Percentiles rank a stretch among this genome's conserved stretches.
These are phyloP conservation scores for Cochlearius cochlearius DNA, from an alignment of 2,113 vertebrate species.

Conservation along the genomic window DNA sequence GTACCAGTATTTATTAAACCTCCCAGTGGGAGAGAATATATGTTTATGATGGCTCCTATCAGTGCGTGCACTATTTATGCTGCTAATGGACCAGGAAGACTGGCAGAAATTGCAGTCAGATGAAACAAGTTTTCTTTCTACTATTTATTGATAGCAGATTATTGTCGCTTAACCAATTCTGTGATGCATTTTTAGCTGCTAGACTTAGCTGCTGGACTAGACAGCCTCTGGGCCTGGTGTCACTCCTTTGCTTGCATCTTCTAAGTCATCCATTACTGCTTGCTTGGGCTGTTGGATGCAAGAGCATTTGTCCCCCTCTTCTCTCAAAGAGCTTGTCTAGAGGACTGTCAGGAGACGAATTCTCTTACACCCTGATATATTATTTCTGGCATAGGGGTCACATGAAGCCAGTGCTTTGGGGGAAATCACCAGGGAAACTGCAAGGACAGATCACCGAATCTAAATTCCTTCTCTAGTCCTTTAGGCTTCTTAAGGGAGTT, in stretches of 20 bases:
- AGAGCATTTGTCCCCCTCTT: neutral
- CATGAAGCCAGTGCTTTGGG: neutral
- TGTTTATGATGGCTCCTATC: slow-evolving; percentile 29
- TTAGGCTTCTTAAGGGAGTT: neutral
- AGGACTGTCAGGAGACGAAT: neutral
- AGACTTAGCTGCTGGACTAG: neutral
- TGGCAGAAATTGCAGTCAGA: neutral
- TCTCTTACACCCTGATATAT: neutral
- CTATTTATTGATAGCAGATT: neutral
- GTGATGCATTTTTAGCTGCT: neutral
- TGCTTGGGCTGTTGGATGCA: neutral
- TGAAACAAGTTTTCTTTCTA: neutral
- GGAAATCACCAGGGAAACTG: neutral
- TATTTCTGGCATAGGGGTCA: neutral
- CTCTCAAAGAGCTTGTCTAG: neutral
- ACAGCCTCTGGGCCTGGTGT: neutral
- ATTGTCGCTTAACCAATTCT: neutral
- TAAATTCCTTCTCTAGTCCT: neutral
- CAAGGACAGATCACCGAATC: neutral
- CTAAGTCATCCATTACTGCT: neutral
- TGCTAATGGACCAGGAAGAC: neutral
- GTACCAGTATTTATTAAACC: slow-evolving; percentile 34
- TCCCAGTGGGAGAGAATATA: neutral
- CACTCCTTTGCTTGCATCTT: neutral
- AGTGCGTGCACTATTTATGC: neutral